Base-by-base conservation (phyloP, 1,140 invertebrate species). In the Drosophila pseudoobscura region DNA sequence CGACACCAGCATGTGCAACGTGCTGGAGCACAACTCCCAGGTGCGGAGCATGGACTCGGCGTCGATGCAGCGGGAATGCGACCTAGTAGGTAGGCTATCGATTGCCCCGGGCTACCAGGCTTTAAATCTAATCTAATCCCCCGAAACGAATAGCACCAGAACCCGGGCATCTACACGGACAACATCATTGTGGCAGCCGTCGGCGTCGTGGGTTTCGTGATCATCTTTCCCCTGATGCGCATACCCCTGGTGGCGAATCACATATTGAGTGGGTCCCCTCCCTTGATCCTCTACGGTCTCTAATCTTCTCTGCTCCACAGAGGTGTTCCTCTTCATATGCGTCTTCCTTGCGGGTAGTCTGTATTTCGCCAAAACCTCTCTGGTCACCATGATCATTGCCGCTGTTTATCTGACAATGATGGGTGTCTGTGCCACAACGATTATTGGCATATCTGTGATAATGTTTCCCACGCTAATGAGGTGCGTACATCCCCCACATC, bases 401-500 rank as follows among this genome's bases (percentile, higher is more conserved):
- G 39, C 83, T 6, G 5, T 73, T 7, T 88, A 88, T 9, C 74
- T 94, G 6, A 93, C 94, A 0, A 63, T 94, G 50, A 93, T 93
- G 64, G 92, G 92, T 7, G 91, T 93, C 3, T 90, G 88, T 61
- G 90, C 91, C 2, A 93, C 93, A 13, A 91, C 93, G 0, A 74
- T 94, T 2, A 91, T 94, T 4, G 92, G 92, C 41, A 92, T 93
- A 47, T 92, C 92, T 1, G 94, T 94, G 1, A 92, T 94, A 8
- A 76, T 94, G 13, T 94, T 94, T 69, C 93, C 93, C 39, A 94
- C 94, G 0, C 84, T 92, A 20, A 83, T 94, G 35, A 92, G 94
- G 94, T 94, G 78, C 64, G 76, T 60, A n/a, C 15, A 15, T 17
- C 9, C 2, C 13, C 29, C 29, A 31, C 29, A 4, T 4, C 24